Conservation (phyloP, 2,888 invertebrate genomes). For the Smittia sp. region DNA sequence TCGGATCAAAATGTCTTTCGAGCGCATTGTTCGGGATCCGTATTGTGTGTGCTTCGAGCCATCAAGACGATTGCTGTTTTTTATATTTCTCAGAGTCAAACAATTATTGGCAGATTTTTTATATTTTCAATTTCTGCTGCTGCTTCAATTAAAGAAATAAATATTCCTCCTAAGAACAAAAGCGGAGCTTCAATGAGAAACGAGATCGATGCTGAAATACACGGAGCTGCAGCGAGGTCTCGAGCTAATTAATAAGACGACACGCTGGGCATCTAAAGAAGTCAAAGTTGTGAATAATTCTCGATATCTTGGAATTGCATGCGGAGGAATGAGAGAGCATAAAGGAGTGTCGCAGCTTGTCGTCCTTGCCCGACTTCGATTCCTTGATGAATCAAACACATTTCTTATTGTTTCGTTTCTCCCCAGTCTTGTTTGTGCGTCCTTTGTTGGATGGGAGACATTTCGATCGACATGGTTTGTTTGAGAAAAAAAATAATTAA, state of each 20-base stretch:
- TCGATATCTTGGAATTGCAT: conserved; percentile 25
- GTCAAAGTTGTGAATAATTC: conserved; percentile 21
- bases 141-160: conserved; percentile 4
- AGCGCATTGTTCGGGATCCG: conserved; percentile 1
- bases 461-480: conserved; percentile 6
- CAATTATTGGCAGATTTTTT: conserved; percentile 40
- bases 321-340: neutral
- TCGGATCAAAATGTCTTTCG: conserved; percentile 3
- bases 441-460: conserved; percentile 29
- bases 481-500: conserved; percentile 39
- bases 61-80: neutral
- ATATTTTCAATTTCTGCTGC: neutral
- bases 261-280: conserved; percentile 34
- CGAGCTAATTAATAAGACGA: conserved; percentile 40
- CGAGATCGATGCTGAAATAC: neutral
- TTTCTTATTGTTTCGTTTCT: conserved; percentile 30
- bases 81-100: conserved; percentile 23
- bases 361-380: conserved; percentile 19
- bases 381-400: conserved; percentile 1
- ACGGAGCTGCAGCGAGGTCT: neutral
- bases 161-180: neutral
- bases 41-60: conserved; percentile 5
- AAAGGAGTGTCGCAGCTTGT: conserved; percentile 33
- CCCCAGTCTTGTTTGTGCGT: conserved; percentile 23
- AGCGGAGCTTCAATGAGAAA: neutral